Base-by-base conservation (phyloP, 2,888 invertebrate genomes). In the Atethmia centrago region DNA sequence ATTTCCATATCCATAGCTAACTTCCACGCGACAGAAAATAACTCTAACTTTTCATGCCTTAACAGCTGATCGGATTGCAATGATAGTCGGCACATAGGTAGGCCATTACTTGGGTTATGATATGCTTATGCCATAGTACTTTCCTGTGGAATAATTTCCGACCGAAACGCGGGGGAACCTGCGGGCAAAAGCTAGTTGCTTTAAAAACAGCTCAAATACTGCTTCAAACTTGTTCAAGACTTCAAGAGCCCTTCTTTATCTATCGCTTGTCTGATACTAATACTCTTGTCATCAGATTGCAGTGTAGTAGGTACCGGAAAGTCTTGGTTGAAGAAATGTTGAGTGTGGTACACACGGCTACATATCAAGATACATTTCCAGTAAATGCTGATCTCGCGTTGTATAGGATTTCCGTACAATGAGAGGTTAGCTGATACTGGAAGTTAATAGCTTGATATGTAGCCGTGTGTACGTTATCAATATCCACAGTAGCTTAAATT, bases 171-270 rank as follows among this genome's bases (percentile, higher is more conserved):
- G 4, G 16, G 16, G 2, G 16, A 14, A 53, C 14, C 2, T 16
- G 25, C 61, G 19, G 25, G 5, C 3, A 25, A 42, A 42, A 19
- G 9, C 3, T 19, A 31, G 21, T 49, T 36, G 25, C 8, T 55
- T 40, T 58, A 21, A 1, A 49, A 42, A 58, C 42, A 45, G 53
- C 45, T 68, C 14, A 47, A 58, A 42, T 65, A 28, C 4, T 53
- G 28, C 8, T 58, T 59, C 25, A 40, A 40, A 2, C 25, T 51
- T 42, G 21, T n/a, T 67, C 28, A n/a, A 28, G 28, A n/a, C 40
- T 42, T 42, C n/a, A 69, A 53, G 40, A 40, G 53, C 51, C 51
- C 7, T 70, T 51, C 7, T 19, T 40, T 42, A 70, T 53, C n/a
- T 51, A 31, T 14, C 40, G 21, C 42, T 67, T 53, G 12, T 45